Evolutionary conservation across 1,140 invertebrate species (phyloP).

Genomic region (Drosophila equinoxialis): DNA sequence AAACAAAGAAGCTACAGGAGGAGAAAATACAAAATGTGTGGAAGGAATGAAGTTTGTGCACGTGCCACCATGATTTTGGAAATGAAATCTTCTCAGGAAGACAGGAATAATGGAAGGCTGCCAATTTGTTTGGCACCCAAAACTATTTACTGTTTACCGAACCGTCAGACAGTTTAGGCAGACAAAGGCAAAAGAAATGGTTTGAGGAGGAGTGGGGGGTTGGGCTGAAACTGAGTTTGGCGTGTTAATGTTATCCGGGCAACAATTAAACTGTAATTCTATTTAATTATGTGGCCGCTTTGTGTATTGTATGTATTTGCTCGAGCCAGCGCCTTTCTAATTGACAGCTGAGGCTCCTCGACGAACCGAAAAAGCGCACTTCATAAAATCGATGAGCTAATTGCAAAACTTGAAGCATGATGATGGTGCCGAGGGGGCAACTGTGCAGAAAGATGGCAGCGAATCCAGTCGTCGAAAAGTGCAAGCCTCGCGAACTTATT

Average conservation of each 20-base stretch:
- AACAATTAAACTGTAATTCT: conserved; percentile 69
- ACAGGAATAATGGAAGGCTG: conserved; percentile 55
- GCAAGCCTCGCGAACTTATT: conserved; percentile 65
- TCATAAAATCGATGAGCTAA: conserved; percentile 56
- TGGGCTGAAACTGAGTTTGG: conserved; percentile 30
- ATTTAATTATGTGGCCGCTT: conserved; percentile 66
- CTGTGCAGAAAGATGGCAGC: not conserved
- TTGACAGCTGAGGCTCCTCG: conserved; percentile 50
- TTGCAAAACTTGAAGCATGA: conserved; percentile 36
- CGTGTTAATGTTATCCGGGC: conserved; percentile 58
- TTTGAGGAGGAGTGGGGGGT: not conserved
- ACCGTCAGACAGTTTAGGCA: conserved; percentile 37
- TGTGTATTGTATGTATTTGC: conserved; percentile 31
- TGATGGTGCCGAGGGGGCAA: not conserved
- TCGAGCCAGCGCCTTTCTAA: conserved; percentile 38
- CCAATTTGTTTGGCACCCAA: conserved; percentile 49
- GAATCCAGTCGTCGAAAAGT: conserved; percentile 41
- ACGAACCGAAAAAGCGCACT: conserved; percentile 31
- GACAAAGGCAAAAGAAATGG: conserved; percentile 24
- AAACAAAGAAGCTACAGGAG: conserved; percentile 21
- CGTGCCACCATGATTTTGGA: conserved; percentile 15
- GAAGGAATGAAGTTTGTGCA: not conserved
- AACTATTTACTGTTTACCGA: conserved; percentile 50
- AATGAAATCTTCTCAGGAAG: conserved; percentile 42
- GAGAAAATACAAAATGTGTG: not conserved